These are phyloP conservation scores for Sinosuthora webbiana DNA, from an alignment of 2,113 vertebrate species.

Conservation along the genomic window DNA sequence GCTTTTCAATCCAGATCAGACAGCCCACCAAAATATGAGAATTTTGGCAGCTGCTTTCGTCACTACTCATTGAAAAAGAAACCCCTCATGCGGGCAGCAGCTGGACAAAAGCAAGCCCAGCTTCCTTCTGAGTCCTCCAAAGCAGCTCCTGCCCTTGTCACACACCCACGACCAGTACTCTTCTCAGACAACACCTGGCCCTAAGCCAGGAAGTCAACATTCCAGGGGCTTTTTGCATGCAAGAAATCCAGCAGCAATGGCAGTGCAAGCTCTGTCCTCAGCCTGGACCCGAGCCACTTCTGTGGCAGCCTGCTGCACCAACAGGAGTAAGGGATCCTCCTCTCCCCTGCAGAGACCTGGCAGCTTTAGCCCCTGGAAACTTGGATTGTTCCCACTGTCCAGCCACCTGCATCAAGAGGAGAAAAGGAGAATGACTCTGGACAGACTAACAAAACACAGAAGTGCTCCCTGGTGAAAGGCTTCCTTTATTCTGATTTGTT, in stretches of 20 bases:
- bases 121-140: not conserved
- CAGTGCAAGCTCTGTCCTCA: accelerated
- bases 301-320: not conserved
- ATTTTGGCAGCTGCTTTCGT: not conserved
- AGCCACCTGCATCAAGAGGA: not conserved
- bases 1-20: not conserved
- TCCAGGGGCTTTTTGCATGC: not conserved
- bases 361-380: not conserved
- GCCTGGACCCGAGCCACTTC: not conserved
- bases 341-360: not conserved
- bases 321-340: not conserved
- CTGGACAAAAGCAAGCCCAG: not conserved
- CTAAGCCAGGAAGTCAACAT: not conserved
- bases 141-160: not conserved
- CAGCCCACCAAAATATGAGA: not conserved
- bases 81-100: not conserved
- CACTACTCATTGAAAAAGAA: not conserved
- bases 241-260: not conserved
- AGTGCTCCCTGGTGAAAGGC: not conserved
- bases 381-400: not conserved
- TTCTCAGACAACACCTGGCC: not conserved
- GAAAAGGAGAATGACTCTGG: not conserved
- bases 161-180: not conserved
- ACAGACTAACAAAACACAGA: not conserved
- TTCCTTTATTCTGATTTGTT: not conserved